phyloP scores from a whole-genome alignment of 2,113 vertebrate species.

The Lasiurus cinereus region DNA sequence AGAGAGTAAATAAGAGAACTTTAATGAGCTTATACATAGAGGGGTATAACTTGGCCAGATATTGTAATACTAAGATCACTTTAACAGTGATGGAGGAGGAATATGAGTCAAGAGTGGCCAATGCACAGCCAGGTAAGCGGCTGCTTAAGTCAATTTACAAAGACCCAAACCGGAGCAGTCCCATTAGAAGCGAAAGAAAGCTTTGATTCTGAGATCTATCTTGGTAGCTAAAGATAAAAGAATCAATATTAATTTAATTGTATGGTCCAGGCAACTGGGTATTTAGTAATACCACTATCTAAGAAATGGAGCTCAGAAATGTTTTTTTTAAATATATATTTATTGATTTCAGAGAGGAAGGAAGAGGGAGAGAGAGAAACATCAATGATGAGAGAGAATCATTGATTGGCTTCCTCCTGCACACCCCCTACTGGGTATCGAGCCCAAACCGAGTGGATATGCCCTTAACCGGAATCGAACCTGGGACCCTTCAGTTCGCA shows the following conservation, averaged over 20 bases:
- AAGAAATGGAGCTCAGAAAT: neutral
- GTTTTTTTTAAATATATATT: neutral
- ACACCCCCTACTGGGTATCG: too few relatives aligned
- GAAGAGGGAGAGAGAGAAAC: too few relatives aligned
- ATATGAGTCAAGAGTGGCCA: neutral
- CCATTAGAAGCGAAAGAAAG: neutral
- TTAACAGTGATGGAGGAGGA: neutral
- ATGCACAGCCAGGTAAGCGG: neutral
- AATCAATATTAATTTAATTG: slow-evolving; percentile 20
- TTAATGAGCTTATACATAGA: neutral
- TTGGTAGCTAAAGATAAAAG: slow-evolving; percentile 18
- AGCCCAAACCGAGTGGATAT: too few relatives aligned
- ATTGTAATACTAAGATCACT: neutral
- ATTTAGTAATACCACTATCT: slow-evolving; percentile 4
- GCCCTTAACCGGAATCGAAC: too few relatives aligned
- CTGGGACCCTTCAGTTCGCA: too few relatives aligned
- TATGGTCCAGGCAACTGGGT: neutral
- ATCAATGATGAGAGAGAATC: too few relatives aligned
- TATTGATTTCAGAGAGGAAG: too few relatives aligned
- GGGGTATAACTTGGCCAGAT: neutral
- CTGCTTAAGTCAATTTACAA: neutral
- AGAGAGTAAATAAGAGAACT: neutral
- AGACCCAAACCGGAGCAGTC: neutral
- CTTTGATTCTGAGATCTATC: neutral
- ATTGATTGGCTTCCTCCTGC: too few relatives aligned